Evolutionary conservation across 2,797 vertebrate genomes (phyloP), one percentile per base, ranked within the genome.

Genomic region (Leptodactylus fallax): DNA sequence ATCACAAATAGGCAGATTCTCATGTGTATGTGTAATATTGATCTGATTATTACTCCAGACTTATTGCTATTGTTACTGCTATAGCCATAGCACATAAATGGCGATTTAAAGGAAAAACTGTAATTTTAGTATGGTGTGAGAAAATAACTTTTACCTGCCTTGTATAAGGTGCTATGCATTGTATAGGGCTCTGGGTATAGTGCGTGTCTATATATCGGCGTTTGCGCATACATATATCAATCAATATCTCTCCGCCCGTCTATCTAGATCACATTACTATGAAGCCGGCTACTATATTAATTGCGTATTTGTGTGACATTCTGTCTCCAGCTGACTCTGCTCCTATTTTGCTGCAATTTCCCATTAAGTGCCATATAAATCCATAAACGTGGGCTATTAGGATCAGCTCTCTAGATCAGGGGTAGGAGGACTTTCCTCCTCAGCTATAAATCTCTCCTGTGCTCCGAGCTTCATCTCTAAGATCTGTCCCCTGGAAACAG

Each of bases 311-410:
- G 74, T 63, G 58, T 85, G 83, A 85, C 72, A 85, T 77, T 78
- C 83, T 51, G 72, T 77, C 83, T 85, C 83, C 83, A 77, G 83
- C 83, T 85, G 74, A 85, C 74, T 78, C 72, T 76, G 83, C 74
- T 63, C 58, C 71, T 78, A 78, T 85, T 85, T 77, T 61, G 56
- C 58, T 61, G 72, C 83, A 65, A 85, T 85, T 85, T 85, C 56
- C 83, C 58, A 85, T 85, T 85, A 85, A 85, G 72, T 78, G 72
- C n/a, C 58, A n/a, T 77, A 85, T 63, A 85, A 85, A 78, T 78
- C 83, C 56, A 61, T 77, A 85, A 76, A 84, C 55, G 82, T 55
- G 61, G 76, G 47, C 60, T 63, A 67, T 86, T 79, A 81, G 65
- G 65, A 47, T 47, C 49, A 61, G 65, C n/a, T 74, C 72, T 67